These are phyloP conservation scores for Holacanthus passer DNA, from an alignment of 2,113 vertebrate genomes.

Conservation along the genomic window DNA sequence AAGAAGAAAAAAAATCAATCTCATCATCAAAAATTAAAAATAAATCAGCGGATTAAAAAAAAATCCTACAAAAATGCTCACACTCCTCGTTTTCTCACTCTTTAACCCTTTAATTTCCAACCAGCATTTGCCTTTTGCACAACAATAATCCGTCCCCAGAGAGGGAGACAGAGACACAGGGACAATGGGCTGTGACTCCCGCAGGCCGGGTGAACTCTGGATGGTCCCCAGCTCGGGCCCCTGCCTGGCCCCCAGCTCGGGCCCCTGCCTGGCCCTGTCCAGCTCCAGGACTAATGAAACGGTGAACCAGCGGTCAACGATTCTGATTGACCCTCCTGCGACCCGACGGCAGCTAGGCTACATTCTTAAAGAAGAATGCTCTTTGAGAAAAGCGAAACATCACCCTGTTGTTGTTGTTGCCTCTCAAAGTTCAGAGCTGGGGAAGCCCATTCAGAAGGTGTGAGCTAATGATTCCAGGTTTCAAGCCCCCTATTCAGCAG, in stretches of 20 bases:
- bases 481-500: conserved; percentile 41
- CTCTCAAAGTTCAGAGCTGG: conserved; percentile 67
- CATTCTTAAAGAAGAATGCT: conserved; percentile 79
- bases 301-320: conserved; percentile 81
- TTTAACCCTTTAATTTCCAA: conserved; percentile 18
- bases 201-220: conserved; percentile 78
- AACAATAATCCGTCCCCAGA: conserved; percentile 41
- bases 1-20: background rate
- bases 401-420: conserved; percentile 67
- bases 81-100: background rate
- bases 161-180: background rate
- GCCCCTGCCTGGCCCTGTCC: conserved; percentile 74
- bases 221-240: conserved; percentile 70
- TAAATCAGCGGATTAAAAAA: background rate
- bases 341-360: conserved; percentile 80
- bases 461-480: conserved; percentile 66
- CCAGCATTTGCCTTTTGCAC: conserved; percentile 31
- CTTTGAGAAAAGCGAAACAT: conserved; percentile 67
- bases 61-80: no score
- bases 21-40: background rate
- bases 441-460: conserved; percentile 58
- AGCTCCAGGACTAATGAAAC: conserved; percentile 78
- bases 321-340: conserved; percentile 77
- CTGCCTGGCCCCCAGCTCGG: conserved; percentile 68
- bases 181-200: conserved; percentile 76